Evolutionary conservation across 2,797 vertebrate species (phyloP).

Genomic region (Prunella strophiata): DNA sequence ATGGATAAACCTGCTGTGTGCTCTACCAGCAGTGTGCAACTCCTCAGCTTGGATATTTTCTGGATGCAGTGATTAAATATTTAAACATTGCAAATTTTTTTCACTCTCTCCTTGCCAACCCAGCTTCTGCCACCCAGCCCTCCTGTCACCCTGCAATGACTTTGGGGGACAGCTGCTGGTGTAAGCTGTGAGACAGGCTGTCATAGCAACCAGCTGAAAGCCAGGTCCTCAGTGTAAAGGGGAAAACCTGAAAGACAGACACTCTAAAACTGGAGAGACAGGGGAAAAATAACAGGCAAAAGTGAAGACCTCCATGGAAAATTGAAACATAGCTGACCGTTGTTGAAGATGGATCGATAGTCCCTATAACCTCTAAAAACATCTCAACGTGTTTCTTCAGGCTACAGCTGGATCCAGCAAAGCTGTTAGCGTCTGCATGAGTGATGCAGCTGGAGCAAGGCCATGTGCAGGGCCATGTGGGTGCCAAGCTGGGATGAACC

Average conservation of each 20-base stretch:
- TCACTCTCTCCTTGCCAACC: neutral
- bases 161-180: neutral
- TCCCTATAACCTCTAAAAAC: neutral
- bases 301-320: neutral
- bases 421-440: accelerated
- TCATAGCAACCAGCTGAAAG: neutral
- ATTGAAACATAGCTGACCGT: accelerated
- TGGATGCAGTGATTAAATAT: neutral
- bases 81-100: neutral
- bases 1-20: neutral
- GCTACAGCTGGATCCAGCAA: neutral
- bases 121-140: neutral
- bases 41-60: neutral
- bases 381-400: neutral
- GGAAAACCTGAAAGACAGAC: neutral
- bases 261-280: neutral
- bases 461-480: accelerated
- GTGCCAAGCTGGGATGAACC: neutral
- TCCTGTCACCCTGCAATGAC: neutral
- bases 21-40: neutral
- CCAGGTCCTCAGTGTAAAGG: neutral
- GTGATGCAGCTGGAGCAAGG: neutral
- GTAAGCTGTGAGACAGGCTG: neutral
- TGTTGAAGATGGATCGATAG: neutral
- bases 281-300: neutral